Conservation (phyloP, 2,888 invertebrate genomes). For the Dexiosoma caninum region DNA sequence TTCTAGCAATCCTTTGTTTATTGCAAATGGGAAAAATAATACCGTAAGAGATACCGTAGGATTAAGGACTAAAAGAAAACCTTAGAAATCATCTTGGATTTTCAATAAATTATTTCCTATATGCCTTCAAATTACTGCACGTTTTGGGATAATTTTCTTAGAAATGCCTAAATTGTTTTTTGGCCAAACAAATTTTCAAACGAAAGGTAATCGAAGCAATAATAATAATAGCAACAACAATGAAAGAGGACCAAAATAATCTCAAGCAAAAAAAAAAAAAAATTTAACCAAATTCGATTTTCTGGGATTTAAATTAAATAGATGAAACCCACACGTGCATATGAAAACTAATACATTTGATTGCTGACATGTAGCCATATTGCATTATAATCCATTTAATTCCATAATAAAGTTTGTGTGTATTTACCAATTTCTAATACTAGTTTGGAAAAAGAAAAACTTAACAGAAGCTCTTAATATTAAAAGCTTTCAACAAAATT, state of each 20-base stretch:
- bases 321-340: constrained; percentile 37
- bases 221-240: neutral
- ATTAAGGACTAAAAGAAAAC: constrained; percentile 11
- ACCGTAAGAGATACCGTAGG: constrained; percentile 4
- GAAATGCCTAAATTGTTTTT: constrained; percentile 26
- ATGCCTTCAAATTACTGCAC: neutral
- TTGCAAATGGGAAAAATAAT: neutral
- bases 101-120: constrained; percentile 16
- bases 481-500: constrained; percentile 44
- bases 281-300: constrained; percentile 52
- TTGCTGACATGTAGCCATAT: neutral
- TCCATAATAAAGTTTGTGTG: neutral
- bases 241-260: neutral
- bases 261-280: neutral
- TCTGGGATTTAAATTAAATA: constrained; percentile 51
- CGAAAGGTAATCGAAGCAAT: neutral
- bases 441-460: neutral
- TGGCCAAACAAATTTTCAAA: neutral
- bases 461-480: constrained; percentile 28
- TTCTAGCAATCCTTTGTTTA: neutral
- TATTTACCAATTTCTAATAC: neutral
- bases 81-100: constrained; percentile 16
- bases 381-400: constrained; percentile 9
- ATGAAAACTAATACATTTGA: constrained; percentile 1
- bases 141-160: neutral